phyloP scores from a whole-genome alignment of 2,113 vertebrate genomes.

The Amazona vittata region DNA sequence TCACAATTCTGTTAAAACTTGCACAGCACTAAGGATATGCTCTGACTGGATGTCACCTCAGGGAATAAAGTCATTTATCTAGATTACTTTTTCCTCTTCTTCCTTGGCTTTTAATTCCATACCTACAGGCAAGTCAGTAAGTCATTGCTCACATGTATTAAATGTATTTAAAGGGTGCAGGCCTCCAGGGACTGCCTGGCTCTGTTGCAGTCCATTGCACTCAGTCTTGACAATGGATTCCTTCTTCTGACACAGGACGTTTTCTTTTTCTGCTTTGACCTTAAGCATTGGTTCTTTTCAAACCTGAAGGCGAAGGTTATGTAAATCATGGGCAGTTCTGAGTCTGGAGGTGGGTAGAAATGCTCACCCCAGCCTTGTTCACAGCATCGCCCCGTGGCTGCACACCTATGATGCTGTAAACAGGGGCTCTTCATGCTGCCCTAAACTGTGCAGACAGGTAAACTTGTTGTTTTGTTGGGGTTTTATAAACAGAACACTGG shows the following conservation, averaged over 20 bases:
- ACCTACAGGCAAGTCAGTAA: constrained; percentile 84
- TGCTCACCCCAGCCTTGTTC: neutral
- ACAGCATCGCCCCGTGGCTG: neutral
- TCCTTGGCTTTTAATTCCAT: constrained; percentile 83
- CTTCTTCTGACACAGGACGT: constrained; percentile 35
- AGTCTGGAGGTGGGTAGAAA: neutral
- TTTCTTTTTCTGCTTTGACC: constrained; percentile 48
- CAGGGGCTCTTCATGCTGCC: neutral
- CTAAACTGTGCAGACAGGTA: neutral
- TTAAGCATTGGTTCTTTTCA: constrained; percentile 34
- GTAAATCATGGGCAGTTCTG: neutral
- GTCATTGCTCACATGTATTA: constrained; percentile 84
- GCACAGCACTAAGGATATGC: constrained; percentile 76
- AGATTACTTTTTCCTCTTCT: constrained; percentile 83
- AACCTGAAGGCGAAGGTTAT: neutral
- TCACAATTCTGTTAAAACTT: constrained; percentile 86
- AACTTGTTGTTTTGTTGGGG: neutral
- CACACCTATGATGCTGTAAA: neutral
- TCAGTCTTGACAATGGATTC: constrained; percentile 64
- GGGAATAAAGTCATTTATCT: constrained; percentile 84
- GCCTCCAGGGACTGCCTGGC: constrained; percentile 65
- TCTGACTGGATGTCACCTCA: constrained; percentile 81
- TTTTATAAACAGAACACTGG: neutral
- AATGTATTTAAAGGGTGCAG: constrained; percentile 73
- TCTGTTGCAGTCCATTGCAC: constrained; percentile 17